phyloP scores from a whole-genome alignment of 2,113 vertebrate species.

The Choloepus hoffmanni region DNA sequence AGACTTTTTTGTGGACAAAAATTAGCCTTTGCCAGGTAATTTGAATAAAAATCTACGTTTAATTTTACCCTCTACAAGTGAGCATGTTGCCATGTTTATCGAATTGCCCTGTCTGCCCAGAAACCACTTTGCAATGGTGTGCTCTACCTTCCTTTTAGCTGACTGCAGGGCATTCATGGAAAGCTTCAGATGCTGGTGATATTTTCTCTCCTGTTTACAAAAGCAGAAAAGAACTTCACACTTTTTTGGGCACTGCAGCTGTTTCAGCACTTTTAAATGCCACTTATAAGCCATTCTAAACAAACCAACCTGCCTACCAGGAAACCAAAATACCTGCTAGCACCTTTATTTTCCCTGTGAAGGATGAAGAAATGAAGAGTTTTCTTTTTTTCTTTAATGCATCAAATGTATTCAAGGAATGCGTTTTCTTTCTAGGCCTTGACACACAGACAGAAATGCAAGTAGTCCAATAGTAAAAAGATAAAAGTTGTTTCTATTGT shows the following conservation, averaged over 20 bases:
- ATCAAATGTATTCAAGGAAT: constrained; percentile 60
- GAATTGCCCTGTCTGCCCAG: not conserved
- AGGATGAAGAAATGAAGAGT: constrained; percentile 48
- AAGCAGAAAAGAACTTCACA: constrained; percentile 80
- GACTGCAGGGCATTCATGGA: constrained; percentile 7
- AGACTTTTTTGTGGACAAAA: constrained; percentile 17
- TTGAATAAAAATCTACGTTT: not conserved
- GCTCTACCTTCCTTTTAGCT: not conserved
- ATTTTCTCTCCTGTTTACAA: constrained; percentile 76
- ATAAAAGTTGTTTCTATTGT: constrained; percentile 1
- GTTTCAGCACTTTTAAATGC: constrained; percentile 76
- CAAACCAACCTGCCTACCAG: constrained; percentile 52
- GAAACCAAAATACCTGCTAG: constrained; percentile 69
- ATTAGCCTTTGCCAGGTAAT: constrained; percentile 67
- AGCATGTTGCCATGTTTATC: not conserved
- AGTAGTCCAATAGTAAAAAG: not conserved
- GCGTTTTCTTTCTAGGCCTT: constrained; percentile 37
- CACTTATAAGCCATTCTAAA: constrained; percentile 74
- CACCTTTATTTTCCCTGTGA: not conserved
- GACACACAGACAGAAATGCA: constrained; percentile 22
- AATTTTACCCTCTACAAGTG: not conserved
- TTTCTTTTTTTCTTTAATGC: constrained; percentile 22
- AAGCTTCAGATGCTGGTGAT: constrained; percentile 32
- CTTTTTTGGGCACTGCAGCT: constrained; percentile 67
- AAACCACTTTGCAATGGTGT: not conserved